Evolutionary conservation across 2,888 invertebrate genomes (phyloP).

Genomic region (Cataglyphis rosenhaueri): DNA sequence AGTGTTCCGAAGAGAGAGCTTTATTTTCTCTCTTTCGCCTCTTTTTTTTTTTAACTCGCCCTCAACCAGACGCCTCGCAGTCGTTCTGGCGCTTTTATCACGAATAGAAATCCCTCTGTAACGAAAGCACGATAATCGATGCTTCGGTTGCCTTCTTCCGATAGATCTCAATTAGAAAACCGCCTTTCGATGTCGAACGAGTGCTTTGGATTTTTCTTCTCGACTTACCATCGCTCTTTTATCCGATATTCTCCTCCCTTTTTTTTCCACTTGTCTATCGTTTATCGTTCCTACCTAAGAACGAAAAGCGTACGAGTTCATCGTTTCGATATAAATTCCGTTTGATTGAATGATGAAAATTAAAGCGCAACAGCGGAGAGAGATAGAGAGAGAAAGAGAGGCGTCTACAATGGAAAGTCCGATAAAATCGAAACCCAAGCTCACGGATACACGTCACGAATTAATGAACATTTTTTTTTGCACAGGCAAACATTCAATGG

Average conservation of each 20-base stretch:
- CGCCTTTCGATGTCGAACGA: constrained; percentile 36
- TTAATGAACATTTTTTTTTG: constrained; percentile 42
- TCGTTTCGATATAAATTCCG: constrained; percentile 42
- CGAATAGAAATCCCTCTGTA: constrained; percentile 22
- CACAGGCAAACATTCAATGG: constrained; percentile 39
- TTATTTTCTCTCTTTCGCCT: not conserved
- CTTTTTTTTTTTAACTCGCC: not conserved
- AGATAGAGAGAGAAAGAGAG: constrained; percentile 18
- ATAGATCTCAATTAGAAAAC: constrained; percentile 58
- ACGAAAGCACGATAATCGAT: constrained; percentile 41
- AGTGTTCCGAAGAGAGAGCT: not conserved
- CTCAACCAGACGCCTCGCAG: not conserved
- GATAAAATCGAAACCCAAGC: constrained; percentile 22
- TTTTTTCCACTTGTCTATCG: not conserved
- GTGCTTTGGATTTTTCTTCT: constrained; percentile 57
- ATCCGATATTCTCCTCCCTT: not conserved
- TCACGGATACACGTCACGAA: constrained; percentile 44
- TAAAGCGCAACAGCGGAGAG: constrained; percentile 39
- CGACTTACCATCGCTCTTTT: constrained; percentile 46
- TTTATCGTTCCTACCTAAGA: constrained; percentile 52
- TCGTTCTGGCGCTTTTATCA: constrained; percentile 6
- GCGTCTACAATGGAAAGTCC: constrained; percentile 16
- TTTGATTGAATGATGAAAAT: constrained; percentile 61
- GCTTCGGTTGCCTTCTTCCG: constrained; percentile 42
- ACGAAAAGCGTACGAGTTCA: constrained; percentile 33